Conservation (phyloP, 2,888 invertebrate genomes). For the Coleophora flavipennella region DNA sequence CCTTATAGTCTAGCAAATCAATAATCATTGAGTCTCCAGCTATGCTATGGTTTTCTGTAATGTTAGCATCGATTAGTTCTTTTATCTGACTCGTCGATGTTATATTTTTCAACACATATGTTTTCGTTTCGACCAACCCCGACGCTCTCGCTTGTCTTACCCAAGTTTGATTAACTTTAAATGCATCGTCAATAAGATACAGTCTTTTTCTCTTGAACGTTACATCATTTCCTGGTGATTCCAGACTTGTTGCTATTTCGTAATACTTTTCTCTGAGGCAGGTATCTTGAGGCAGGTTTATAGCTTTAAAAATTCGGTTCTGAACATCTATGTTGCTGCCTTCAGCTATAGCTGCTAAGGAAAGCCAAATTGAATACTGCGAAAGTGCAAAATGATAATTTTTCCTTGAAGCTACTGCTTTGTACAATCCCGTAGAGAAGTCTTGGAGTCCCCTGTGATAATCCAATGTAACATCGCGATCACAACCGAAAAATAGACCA, state of each 20-base stretch:
- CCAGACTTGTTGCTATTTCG: constrained; percentile 19
- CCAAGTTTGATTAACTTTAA: constrained; percentile 18
- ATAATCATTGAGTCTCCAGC: constrained; percentile 22
- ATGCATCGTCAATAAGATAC: constrained; percentile 16
- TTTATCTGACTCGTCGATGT: constrained; percentile 12
- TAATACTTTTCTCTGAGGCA: constrained; percentile 24
- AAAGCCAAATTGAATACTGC: constrained; percentile 23
- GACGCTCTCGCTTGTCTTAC: background rate
- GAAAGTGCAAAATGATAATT: constrained; percentile 23
- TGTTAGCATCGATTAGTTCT: constrained; percentile 8
- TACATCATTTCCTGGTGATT: constrained; percentile 19
- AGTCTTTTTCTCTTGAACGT: constrained; percentile 13
- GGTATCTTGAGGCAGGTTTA: constrained; percentile 20
- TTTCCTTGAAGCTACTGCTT: constrained; percentile 7
- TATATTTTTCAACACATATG: constrained; percentile 14
- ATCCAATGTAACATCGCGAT: constrained; percentile 6
- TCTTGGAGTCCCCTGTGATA: constrained; percentile 8
- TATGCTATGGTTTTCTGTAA: constrained; percentile 5
- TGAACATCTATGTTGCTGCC: constrained; percentile 17
- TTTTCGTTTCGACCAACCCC: constrained; percentile 12
- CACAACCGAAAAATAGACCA: constrained; percentile 5
- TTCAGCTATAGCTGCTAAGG: constrained; percentile 25
- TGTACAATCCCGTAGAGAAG: constrained; percentile 12
- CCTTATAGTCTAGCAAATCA: constrained; percentile 23
- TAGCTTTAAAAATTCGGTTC: constrained; percentile 13